phyloP scores from a whole-genome alignment of 2,797 vertebrate species.

The Myotis vivesi region DNA sequence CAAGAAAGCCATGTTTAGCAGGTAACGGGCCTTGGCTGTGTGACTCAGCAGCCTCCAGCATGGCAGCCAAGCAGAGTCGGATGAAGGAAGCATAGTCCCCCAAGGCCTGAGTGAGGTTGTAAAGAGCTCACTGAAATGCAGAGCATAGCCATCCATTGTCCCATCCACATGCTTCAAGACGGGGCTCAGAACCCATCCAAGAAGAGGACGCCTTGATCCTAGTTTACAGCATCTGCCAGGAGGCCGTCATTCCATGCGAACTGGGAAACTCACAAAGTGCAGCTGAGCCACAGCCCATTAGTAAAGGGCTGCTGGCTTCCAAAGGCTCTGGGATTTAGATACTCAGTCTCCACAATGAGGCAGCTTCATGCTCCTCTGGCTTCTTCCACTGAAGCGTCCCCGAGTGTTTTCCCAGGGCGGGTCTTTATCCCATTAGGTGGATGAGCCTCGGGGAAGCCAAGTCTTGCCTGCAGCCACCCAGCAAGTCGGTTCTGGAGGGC shows the following conservation, averaged over 20 bases:
- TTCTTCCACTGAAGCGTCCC: not conserved
- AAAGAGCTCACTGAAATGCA: conserved; percentile 28
- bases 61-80: not conserved
- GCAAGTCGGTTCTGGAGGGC: conserved; percentile 23
- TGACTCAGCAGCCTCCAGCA: conserved; percentile 67
- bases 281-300: conserved; percentile 43
- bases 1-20: conserved; percentile 51
- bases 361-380: conserved; percentile 11
- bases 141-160: conserved; percentile 16
- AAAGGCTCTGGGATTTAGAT: conserved; percentile 38
- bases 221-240: conserved; percentile 26
- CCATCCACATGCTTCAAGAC: conserved; percentile 52
- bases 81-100: not conserved
- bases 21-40: conserved; percentile 64
- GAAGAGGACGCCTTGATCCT: conserved; percentile 53
- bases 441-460: conserved; percentile 29
- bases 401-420: not conserved
- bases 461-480: conserved; percentile 24
- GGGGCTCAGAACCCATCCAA: conserved; percentile 53
- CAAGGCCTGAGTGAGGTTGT: conserved; percentile 46
- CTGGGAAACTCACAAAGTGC: conserved; percentile 33
- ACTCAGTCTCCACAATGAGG: not conserved
- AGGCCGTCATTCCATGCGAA: conserved; percentile 13
- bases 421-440: not conserved
- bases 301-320: conserved; percentile 49